Base-by-base conservation (phyloP, 2,888 invertebrate species). In the Cephus rjabovi region DNA sequence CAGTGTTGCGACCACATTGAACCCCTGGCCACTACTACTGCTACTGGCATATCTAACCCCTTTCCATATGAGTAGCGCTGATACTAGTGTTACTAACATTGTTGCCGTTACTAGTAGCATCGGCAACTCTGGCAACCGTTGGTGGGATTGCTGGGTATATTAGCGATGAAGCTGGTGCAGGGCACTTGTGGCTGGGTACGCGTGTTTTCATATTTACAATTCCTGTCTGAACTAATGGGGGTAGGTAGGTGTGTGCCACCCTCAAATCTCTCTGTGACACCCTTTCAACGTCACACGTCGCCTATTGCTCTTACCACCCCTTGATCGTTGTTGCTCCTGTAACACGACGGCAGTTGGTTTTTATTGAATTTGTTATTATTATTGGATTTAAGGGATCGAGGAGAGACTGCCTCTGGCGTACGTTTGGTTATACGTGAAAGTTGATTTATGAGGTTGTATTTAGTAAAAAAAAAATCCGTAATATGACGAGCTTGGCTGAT, bases 201-300 rank as follows among this genome's bases (percentile, higher is more conserved):
- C 88, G 87, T 86, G 88, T 88, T 88, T 88, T 88, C 86, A 83
- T 84, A 84, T 88, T 86, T 85, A 83, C 71, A 31, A 84, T 83
- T 83, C 82, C 81, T 9, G 76, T 77, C 74, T 76, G 78, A 80
- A 75, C 77, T 40, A 23, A 6, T 56, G 6, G 56, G 12, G 1
- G 35, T 35, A 3, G 35, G 0, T 11, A 11, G 35, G 3, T 12
- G 12, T 4, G 0, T 23, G 4, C 23, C 6, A 56, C 23, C 56
- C 23, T 23, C 9, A 31, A 76, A 75, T 78, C 79, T 78, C 75
- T 74, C 76, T 23, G 74, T 31, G 3, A 56, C n/a, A 40, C 34
- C 30, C n/a, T 30, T 30, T 71, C 23, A 34, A 35, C 68, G 30
- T 73, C 15, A 34, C 34, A 35, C n/a, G 35, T 37, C 37, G 71